phyloP scores from a whole-genome alignment of 2,113 vertebrate genomes.

The Takifugu bimaculatus region DNA sequence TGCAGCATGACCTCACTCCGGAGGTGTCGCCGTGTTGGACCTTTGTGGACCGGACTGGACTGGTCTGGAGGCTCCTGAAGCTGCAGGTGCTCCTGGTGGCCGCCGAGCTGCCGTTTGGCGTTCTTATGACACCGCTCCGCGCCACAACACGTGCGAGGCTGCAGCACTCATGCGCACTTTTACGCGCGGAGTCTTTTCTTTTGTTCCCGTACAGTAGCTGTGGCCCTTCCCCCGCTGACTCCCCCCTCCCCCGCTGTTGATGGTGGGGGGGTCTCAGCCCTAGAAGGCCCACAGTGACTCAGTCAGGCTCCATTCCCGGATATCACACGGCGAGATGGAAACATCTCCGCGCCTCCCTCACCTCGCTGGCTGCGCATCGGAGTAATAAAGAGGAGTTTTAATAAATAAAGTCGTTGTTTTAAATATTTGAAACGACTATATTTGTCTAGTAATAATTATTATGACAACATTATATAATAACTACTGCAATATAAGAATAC shows the following conservation, averaged over 20 bases:
- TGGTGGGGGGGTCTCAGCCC: background rate
- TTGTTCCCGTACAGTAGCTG: conserved; percentile 60
- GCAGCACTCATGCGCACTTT: conserved; percentile 48
- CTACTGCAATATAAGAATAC: no score
- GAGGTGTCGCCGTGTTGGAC: no score
- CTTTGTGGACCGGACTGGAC: no score
- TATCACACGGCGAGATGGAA: background rate
- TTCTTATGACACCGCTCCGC: conserved; percentile 27
- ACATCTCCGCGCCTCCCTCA: background rate
- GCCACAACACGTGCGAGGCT: conserved; percentile 34
- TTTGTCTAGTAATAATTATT: background rate
- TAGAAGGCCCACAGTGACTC: conserved; percentile 38
- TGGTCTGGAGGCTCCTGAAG: no score
- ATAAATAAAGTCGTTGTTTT: background rate
- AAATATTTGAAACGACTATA: background rate
- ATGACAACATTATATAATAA: no score
- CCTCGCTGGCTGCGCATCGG: no score
- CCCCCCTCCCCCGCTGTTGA: conserved; percentile 24
- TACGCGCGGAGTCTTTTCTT: conserved; percentile 53
- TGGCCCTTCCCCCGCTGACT: conserved; percentile 21
- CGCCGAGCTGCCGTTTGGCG: no score
- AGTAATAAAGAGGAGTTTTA: no score
- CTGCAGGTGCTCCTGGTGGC: no score
- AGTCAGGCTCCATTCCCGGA: conserved; percentile 30
- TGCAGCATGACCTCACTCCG: conserved; percentile 18